Base-by-base conservation (phyloP, 2,888 invertebrate genomes). In the Hetaerina titia region DNA sequence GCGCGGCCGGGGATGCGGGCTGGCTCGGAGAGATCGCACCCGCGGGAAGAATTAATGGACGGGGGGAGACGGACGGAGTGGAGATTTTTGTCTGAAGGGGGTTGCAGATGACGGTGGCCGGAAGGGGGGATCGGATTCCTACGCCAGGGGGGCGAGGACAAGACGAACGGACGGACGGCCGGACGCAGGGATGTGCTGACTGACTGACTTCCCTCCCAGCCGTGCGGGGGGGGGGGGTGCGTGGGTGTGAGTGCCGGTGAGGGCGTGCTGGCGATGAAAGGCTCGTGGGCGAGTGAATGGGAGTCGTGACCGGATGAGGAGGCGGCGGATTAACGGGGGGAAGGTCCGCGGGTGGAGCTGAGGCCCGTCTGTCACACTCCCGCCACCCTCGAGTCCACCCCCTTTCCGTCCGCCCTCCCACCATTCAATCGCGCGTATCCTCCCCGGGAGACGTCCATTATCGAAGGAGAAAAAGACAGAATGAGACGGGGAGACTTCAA, bases 261-360 rank as follows among this genome's bases (percentile, higher is more conserved):
- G 45, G 45, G 45, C 45, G 45, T 45, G 45, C 45, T 45, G 45
- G 69, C 69, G 69, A 69, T 69, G 69, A 69, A 69, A 69, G 69
- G 22, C 69, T 22, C 69, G 60, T n/a, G 69, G 17, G n/a, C 4
- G 45, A 45, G 22, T 6, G 22, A 69, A 69, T 19, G 2, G 69
- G 22, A 69, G 69, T 69, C 69, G 69, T 69, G 69, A 69, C 69
- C 69, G 69, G 69, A 69, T 69, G 69, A n/a, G 22, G 69, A 69
- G 69, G 69, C 22, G 69, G 69, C 7, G 69, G 69, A n/a, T 22
- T 69, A 22, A 69, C n/a, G 69, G 22, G 69, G 69, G 5, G 22
- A n/a, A 19, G 69, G 69, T 45, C 45, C 45, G 22, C 0, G 69
- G 63, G 63, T 13, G 19, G 63, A 13, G 63, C 63, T 45, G 45